A percentile compares a stretch with the other conserved stretches of the same genome.
Evolutionary conservation across 1,140 invertebrate genomes (phyloP).

Genomic region (Drosophila pseudoananassae): DNA sequence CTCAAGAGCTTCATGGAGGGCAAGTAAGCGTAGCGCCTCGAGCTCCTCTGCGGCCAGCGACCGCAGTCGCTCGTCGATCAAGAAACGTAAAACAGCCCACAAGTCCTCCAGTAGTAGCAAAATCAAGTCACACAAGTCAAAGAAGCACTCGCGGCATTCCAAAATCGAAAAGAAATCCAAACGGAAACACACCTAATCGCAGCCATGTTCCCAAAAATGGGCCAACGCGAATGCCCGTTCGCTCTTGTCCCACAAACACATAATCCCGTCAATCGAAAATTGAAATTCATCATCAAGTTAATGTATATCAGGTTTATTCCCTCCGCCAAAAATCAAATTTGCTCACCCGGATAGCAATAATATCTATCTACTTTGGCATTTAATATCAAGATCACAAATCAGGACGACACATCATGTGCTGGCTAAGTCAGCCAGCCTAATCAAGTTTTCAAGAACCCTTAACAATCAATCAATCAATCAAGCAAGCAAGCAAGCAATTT

Average conservation of each 20-base stretch:
- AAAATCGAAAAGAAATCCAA: slow-evolving; percentile 58
- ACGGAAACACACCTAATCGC: slow-evolving; percentile 20
- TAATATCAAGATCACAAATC: slow-evolving; percentile 1
- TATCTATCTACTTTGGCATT: slow-evolving; percentile 21
- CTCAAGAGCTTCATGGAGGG: slow-evolving; percentile 71
- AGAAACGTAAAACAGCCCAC: slow-evolving; percentile 55
- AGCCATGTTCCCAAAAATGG: slow-evolving; percentile 10
- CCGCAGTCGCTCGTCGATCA: slow-evolving; percentile 49
- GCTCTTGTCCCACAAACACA: slow-evolving; percentile 8
- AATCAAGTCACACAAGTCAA: slow-evolving; percentile 64
- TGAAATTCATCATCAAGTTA: slow-evolving; percentile 1
- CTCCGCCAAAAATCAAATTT: background rate
- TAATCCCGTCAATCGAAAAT: background rate
- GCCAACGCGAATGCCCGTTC: slow-evolving; percentile 3
- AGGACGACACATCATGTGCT: background rate
- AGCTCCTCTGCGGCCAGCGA: slow-evolving; percentile 52
- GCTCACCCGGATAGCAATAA: slow-evolving; percentile 6
- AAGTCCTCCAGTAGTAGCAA: slow-evolving; percentile 53
- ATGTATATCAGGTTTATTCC: too few species aligned
- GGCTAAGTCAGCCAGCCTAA: background rate
- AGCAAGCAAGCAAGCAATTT: background rate
- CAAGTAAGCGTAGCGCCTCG: slow-evolving; percentile 72
- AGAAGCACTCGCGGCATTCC: slow-evolving; percentile 68
- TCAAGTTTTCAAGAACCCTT: slow-evolving; percentile 3
- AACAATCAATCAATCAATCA: background rate